Evolutionary conservation across 2,797 vertebrate genomes (phyloP).

Genomic region (Enteromius treurensis): DNA sequence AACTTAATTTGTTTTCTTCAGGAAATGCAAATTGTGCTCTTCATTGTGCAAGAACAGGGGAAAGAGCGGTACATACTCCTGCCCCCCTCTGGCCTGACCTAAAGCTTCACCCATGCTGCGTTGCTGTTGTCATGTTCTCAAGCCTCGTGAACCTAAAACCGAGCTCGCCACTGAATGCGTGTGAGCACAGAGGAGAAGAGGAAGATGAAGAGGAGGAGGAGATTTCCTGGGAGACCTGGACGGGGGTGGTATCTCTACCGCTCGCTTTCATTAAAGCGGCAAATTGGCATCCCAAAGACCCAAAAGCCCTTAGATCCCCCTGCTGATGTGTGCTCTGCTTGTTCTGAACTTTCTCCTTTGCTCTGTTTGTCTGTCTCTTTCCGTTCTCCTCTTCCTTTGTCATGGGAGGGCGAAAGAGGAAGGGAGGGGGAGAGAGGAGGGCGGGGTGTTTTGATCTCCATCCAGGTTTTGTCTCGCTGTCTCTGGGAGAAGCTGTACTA

Average conservation of each 20-base stretch:
- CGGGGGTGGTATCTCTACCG: slow-evolving; percentile 59
- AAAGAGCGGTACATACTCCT: neutral
- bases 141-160: slow-evolving; percentile 42
- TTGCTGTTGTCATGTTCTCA: slow-evolving; percentile 48
- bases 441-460: slow-evolving; percentile 79
- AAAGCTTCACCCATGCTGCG: slow-evolving; percentile 20
- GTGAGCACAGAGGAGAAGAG: slow-evolving; percentile 44
- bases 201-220: slow-evolving; percentile 45
- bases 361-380: slow-evolving; percentile 63
- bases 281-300: slow-evolving; percentile 74
- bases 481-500: slow-evolving; percentile 50
- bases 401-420: slow-evolving; percentile 74
- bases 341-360: slow-evolving; percentile 60
- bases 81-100: slow-evolving; percentile 31
- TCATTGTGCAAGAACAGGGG: slow-evolving; percentile 28
- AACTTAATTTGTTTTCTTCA: neutral
- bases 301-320: slow-evolving; percentile 72
- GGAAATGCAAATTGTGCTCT: neutral
- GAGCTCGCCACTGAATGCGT: slow-evolving; percentile 13
- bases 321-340: slow-evolving; percentile 76
- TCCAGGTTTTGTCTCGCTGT: slow-evolving; percentile 76
- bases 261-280: slow-evolving; percentile 76
- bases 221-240: slow-evolving; percentile 60
- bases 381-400: slow-evolving; percentile 57
- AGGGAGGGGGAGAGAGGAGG: slow-evolving; percentile 64